Conservation (phyloP, 1,140 invertebrate genomes). For the Lethrus apterus region DNA sequence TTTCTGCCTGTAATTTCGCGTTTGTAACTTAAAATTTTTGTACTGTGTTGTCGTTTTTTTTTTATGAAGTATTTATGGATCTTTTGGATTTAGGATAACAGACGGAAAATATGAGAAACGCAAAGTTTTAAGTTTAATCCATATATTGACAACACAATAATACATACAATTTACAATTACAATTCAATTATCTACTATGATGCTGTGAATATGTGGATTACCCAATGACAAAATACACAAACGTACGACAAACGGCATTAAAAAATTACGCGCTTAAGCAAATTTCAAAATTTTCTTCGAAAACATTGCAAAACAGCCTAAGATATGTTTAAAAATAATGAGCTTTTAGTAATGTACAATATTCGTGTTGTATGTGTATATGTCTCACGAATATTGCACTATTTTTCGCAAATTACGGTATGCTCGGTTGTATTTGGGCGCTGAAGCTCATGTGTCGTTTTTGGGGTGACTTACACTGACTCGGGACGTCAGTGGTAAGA, state of each 20-base stretch:
- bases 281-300: no score
- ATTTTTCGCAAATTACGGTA: constrained; percentile 14
- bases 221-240: no score
- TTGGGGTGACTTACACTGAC: constrained; percentile 16
- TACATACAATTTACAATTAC: constrained; percentile 25
- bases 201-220: constrained; percentile 37
- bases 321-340: no score
- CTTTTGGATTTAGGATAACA: constrained; percentile 1
- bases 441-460: constrained; percentile 34
- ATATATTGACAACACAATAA: constrained; percentile 40
- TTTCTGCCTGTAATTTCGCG: constrained; percentile 74
- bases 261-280: no score
- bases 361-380: no score
- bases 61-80: no score
- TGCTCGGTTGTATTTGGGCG: constrained; percentile 19
- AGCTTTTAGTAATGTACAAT: no score
- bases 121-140: constrained; percentile 35
- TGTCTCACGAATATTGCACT: neutral
- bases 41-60: neutral
- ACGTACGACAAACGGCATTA: no score
- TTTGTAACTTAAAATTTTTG: neutral
- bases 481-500: constrained; percentile 22
- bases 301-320: no score
- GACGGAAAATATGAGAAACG: constrained; percentile 11
- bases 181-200: constrained; percentile 19